Evolutionary conservation across 2,797 vertebrate genomes (phyloP).

Genomic region (Hyperoplus immaculatus): DNA sequence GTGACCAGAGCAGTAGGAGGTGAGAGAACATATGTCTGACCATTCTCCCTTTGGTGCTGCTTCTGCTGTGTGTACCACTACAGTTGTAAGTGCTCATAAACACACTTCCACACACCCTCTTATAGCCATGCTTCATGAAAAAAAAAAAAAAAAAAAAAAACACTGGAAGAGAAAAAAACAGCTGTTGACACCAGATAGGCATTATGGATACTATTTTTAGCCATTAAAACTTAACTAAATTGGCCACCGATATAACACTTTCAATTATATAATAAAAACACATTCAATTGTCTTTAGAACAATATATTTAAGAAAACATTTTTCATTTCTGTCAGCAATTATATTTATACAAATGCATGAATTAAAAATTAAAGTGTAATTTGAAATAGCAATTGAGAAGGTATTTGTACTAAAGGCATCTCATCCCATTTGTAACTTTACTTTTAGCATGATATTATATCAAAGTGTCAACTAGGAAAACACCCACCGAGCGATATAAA

Average conservation of each 20-base stretch:
- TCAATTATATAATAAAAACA: background rate
- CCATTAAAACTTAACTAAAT: conserved; percentile 36
- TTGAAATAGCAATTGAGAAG: background rate
- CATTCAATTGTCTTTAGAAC: no score
- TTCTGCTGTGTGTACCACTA: conserved; percentile 47
- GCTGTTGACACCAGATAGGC: conserved; percentile 79
- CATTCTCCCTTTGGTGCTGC: conserved; percentile 70
- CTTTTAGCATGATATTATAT: conserved; percentile 6
- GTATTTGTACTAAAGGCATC: background rate
- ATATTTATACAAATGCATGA: background rate
- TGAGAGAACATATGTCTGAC: conserved; percentile 54
- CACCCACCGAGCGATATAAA: conserved; percentile 32
- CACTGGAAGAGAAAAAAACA: conserved; percentile 51
- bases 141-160: conserved; percentile 53
- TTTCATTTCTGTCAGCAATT: conserved; percentile 11
- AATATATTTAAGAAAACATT: no score
- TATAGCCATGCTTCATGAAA: conserved; percentile 74
- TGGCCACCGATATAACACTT: conserved; percentile 25
- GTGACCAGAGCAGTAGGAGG: conserved; percentile 73
- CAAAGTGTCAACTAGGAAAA: conserved; percentile 28
- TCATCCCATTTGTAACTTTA: conserved; percentile 10
- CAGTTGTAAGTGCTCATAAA: conserved; percentile 57
- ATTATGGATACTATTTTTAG: conserved; percentile 72
- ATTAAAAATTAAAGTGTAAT: background rate
- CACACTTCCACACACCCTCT: conserved; percentile 69